Evolutionary conservation across 1,140 invertebrate genomes (phyloP).

Genomic region (Tetraneura akinire): DNA sequence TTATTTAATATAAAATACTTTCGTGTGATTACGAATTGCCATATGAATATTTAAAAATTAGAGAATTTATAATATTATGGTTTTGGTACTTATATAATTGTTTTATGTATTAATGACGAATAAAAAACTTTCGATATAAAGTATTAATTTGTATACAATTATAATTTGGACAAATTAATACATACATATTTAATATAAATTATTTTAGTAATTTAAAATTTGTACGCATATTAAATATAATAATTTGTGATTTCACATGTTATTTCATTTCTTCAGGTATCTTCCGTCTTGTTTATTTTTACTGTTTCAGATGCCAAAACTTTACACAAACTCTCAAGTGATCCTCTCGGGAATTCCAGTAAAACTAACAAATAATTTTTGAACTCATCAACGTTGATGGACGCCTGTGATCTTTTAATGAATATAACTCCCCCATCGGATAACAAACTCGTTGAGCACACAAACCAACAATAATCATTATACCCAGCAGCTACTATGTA

Average conservation of each 20-base stretch:
- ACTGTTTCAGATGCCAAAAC: neutral
- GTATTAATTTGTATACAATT: too few species aligned
- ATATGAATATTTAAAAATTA: too few species aligned
- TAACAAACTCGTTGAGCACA: slow-evolving; percentile 21
- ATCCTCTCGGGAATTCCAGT: neutral
- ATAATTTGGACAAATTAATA: too few species aligned
- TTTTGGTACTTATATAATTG: too few species aligned
- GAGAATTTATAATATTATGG: too few species aligned
- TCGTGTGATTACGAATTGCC: too few species aligned
- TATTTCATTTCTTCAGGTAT: neutral
- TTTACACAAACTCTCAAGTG: slow-evolving; percentile 1
- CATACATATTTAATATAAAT: too few species aligned
- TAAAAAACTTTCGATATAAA: too few species aligned
- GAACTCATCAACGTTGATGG: slow-evolving; percentile 36
- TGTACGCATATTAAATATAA: too few species aligned
- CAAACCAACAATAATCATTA: slow-evolving; percentile 44
- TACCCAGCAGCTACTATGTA: slow-evolving; percentile 14
- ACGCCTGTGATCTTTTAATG: slow-evolving; percentile 27
- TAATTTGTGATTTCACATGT: neutral
- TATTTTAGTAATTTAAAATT: too few species aligned
- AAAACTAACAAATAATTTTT: slow-evolving; percentile 23
- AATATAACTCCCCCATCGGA: neutral
- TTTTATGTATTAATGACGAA: too few species aligned
- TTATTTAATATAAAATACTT: too few species aligned
- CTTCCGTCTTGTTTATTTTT: neutral